Percentiles rank a stretch among this genome's conserved stretches.
These are phyloP conservation scores for Lutraria rhynchaena DNA, from an alignment of 1,140 invertebrate genomes.

Conservation along the genomic window DNA sequence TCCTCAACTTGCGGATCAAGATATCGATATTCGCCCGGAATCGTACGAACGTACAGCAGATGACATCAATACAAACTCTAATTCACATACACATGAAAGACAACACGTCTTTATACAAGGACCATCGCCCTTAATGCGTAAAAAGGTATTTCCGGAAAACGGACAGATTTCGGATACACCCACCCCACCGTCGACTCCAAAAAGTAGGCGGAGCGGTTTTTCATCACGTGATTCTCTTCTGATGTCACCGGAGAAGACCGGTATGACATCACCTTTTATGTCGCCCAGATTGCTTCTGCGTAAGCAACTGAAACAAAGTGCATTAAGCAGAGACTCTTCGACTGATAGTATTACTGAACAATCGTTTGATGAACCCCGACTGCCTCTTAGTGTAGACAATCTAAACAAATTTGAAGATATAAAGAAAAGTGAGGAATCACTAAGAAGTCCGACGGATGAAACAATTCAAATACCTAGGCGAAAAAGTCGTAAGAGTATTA, in stretches of 20 bases:
- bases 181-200: slow-evolving; percentile 52
- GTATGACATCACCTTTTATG: slow-evolving; percentile 34
- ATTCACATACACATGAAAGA: slow-evolving; percentile 6
- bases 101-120: slow-evolving; percentile 40
- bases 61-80: slow-evolving; percentile 45
- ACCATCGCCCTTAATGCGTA: slow-evolving; percentile 26
- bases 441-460: slow-evolving; percentile 13
- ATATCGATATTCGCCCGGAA: slow-evolving; percentile 10
- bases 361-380: neutral
- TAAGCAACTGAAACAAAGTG: slow-evolving; percentile 51
- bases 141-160: slow-evolving; percentile 29
- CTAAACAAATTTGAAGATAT: slow-evolving; percentile 48
- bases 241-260: slow-evolving; percentile 48
- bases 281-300: slow-evolving; percentile 49
- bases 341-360: slow-evolving; percentile 24
- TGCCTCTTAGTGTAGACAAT: slow-evolving; percentile 49
- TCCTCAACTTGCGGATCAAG: slow-evolving; percentile 42
- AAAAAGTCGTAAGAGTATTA: neutral
- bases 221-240: slow-evolving; percentile 50
- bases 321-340: slow-evolving; percentile 50
- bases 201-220: slow-evolving; percentile 39
- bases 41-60: slow-evolving; percentile 42
- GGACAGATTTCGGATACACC: slow-evolving; percentile 54
- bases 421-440: slow-evolving; percentile 26
- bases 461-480: neutral